Conservation (phyloP, 2,888 invertebrate genomes). For the Drosophila stalkeri region DNA sequence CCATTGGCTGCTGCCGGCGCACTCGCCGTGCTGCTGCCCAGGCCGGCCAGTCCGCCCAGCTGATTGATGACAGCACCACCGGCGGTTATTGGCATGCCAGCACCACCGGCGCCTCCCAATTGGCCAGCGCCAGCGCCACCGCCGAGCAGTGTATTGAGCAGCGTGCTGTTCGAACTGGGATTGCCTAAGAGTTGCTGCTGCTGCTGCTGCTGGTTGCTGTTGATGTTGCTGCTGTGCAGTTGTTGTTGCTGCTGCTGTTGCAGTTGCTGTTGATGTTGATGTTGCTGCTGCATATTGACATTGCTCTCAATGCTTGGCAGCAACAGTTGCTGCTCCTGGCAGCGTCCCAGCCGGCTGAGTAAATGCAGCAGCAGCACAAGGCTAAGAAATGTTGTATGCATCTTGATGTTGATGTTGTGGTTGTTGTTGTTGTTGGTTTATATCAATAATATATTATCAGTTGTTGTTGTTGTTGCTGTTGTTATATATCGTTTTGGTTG, state of each 20-base stretch:
- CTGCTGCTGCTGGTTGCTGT: constrained; percentile 40
- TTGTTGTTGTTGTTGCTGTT: constrained; percentile 13
- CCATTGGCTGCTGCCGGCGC: constrained; percentile 25
- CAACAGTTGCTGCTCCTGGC: constrained; percentile 61
- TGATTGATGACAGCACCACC: constrained; percentile 54
- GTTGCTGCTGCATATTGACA: constrained; percentile 40
- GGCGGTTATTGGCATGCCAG: constrained; percentile 14
- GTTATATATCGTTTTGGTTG: constrained; percentile 38
- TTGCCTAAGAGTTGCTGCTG: constrained; percentile 30
- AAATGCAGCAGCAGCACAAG: constrained; percentile 50
- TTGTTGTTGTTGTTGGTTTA: constrained; percentile 9
- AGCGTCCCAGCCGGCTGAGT: constrained; percentile 50
- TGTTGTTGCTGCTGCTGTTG: constrained; percentile 39
- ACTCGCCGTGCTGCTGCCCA: constrained; percentile 28
- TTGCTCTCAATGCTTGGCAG: constrained; percentile 53
- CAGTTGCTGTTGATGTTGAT: constrained; percentile 37
- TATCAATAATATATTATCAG: constrained; percentile 21
- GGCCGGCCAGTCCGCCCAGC: constrained; percentile 35
- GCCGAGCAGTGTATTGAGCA: constrained; percentile 66
- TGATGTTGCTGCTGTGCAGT: constrained; percentile 43
- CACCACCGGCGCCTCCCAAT: constrained; percentile 15
- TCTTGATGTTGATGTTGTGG: constrained; percentile 20
- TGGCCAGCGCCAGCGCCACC: background rate
- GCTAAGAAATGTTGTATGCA: constrained; percentile 46
- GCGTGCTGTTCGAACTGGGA: constrained; percentile 65